Percentiles rank a stretch among this genome's conserved stretches.
Conservation (phyloP, 2,888 invertebrate species). For the Tetrapedia diversipes region DNA sequence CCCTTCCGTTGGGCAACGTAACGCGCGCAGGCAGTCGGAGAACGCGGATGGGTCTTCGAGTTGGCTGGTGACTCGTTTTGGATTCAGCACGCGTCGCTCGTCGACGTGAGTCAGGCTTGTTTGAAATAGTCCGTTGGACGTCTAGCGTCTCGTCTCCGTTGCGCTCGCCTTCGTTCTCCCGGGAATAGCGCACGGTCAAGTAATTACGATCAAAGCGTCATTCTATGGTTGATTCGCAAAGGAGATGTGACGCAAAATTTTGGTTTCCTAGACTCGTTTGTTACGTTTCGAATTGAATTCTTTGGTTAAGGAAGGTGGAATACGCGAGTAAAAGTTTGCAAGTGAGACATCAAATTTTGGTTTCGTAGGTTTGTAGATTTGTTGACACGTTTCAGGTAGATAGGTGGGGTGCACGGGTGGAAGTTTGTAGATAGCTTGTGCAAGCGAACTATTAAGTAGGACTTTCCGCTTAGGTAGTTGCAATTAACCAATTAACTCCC, state of each 20-base stretch:
- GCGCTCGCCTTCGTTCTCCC: not conserved
- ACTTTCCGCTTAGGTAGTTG: no score
- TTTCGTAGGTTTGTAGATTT: not conserved
- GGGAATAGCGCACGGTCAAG: not conserved
- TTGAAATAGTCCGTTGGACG: constrained; percentile 17
- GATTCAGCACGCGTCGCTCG: constrained; percentile 25
- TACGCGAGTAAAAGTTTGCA: no score
- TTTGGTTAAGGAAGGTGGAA: no score
- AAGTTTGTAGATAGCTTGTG: not conserved
- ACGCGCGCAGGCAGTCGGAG: not conserved
- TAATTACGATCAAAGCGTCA: not conserved
- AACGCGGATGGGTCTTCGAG: constrained; percentile 10
- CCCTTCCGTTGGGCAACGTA: constrained; percentile 11
- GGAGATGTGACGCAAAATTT: no score
- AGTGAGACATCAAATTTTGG: no score
- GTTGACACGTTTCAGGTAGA: not conserved
- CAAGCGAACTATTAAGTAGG: no score
- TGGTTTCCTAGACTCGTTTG: no score
- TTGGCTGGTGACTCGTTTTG: constrained; percentile 1
- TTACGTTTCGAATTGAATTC: no score
- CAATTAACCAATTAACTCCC: no score
- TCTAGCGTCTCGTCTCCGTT: not conserved
- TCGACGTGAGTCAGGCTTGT: constrained; percentile 40
- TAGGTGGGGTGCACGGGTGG: not conserved
- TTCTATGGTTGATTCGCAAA: no score